Percentiles rank a stretch among this genome's conserved stretches.
phyloP scores from a whole-genome alignment of 2,888 invertebrate genomes.

The Endomychus coccineus region DNA sequence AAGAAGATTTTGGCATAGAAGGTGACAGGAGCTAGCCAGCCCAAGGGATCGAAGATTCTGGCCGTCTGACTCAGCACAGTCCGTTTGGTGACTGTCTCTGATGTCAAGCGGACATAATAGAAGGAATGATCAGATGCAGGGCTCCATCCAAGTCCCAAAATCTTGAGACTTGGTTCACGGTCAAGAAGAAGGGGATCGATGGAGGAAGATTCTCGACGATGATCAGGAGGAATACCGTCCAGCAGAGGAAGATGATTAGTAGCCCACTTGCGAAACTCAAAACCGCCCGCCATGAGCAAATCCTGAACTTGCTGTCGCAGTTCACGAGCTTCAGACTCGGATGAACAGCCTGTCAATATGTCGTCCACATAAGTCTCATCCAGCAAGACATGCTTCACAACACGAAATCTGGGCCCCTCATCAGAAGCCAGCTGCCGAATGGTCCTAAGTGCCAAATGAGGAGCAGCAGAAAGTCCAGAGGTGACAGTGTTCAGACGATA shows the following conservation, averaged over 20 bases:
- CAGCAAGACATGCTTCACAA: not conserved
- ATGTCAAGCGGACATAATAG: too few species aligned
- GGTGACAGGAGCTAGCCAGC: constrained; percentile 4
- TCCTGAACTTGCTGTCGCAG: too few species aligned
- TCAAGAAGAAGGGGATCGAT: too few species aligned
- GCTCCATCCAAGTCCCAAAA: too few species aligned
- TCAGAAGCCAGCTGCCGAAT: too few species aligned
- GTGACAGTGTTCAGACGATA: constrained; percentile 2
- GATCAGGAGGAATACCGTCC: constrained; percentile 2
- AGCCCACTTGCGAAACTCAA: constrained; percentile 3
- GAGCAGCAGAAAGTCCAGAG: constrained; percentile 2
- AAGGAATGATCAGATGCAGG: too few species aligned
- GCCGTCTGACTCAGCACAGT: constrained; percentile 5
- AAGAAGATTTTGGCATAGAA: constrained; percentile 7
- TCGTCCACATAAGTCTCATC: constrained; percentile 3
- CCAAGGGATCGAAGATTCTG: too few species aligned
- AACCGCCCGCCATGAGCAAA: too few species aligned
- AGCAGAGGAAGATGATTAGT: constrained; percentile 6
- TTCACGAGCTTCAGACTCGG: too few species aligned
- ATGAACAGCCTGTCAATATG: constrained; percentile 4
- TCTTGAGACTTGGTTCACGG: too few species aligned
- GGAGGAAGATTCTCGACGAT: constrained; percentile 1
- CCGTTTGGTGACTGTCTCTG: not conserved
- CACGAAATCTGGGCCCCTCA: too few species aligned
- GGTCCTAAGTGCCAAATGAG: constrained; percentile 1